Evolutionary conservation across 2,113 vertebrate genomes (phyloP).

Genomic region (Oriolus oriolus): DNA sequence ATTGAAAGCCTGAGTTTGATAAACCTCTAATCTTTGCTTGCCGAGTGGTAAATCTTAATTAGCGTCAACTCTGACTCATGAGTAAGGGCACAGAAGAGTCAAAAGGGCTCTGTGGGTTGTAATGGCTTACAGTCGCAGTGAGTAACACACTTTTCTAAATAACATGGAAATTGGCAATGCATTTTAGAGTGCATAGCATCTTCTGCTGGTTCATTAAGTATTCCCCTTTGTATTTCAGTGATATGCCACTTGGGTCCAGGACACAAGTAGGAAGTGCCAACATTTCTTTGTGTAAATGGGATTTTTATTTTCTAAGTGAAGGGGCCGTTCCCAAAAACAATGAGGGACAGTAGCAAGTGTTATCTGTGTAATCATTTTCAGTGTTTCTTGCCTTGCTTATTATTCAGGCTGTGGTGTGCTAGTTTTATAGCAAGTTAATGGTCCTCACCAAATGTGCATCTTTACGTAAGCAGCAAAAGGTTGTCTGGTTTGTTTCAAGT

Average conservation of each 20-base stretch:
- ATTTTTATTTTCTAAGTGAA: not conserved
- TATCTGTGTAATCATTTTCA: not conserved
- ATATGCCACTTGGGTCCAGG: not conserved
- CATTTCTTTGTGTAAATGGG: not conserved
- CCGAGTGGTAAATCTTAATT: not conserved
- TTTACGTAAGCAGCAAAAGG: not conserved
- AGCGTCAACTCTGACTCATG: not conserved
- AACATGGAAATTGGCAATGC: not conserved
- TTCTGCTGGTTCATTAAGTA: not conserved
- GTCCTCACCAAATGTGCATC: not conserved
- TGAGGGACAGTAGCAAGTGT: not conserved
- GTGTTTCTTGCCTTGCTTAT: not conserved
- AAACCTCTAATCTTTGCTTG: not conserved
- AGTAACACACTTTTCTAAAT: not conserved
- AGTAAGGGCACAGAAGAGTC: not conserved
- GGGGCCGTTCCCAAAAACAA: not conserved
- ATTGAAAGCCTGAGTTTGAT: not conserved
- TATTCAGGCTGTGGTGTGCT: not conserved
- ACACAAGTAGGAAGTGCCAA: not conserved
- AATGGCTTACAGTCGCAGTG: not conserved
- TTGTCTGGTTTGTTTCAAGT: conserved; percentile 4
- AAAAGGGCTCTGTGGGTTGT: not conserved
- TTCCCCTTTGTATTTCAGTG: not conserved
- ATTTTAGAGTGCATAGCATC: not conserved
- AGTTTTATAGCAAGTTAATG: not conserved